These are phyloP conservation scores for Scrobipalpa atriplicella DNA, from an alignment of 2,888 invertebrate genomes.

Conservation along the genomic window DNA sequence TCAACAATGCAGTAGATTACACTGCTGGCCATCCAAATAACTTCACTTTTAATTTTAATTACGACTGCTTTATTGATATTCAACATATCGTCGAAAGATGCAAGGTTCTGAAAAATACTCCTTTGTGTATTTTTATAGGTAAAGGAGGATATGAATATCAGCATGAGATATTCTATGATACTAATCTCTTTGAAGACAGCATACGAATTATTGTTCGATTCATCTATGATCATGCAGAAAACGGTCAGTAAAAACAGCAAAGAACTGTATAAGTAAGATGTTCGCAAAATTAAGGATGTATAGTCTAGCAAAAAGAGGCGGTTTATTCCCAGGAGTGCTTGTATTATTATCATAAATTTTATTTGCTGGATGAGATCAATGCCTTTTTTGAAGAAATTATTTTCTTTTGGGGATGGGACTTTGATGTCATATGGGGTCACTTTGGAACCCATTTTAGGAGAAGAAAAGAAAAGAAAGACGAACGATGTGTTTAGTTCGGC, in stretches of 20 bases:
- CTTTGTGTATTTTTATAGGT: constrained; percentile 1
- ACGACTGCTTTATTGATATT: constrained; percentile 1
- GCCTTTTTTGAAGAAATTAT: constrained; percentile 39
- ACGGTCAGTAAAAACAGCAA: constrained; percentile 35
- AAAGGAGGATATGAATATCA: constrained; percentile 14
- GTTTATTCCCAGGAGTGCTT: constrained; percentile 49
- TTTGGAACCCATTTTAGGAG: constrained; percentile 43
- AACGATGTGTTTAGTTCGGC: not conserved
- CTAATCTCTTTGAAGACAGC: constrained; percentile 20
- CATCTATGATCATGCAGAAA: constrained; percentile 35
- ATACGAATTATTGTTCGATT: constrained; percentile 18
- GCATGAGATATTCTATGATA: constrained; percentile 18
- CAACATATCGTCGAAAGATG: constrained; percentile 22
- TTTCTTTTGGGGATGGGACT: constrained; percentile 35
- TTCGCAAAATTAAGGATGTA: constrained; percentile 37
- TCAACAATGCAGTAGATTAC: constrained; percentile 46
- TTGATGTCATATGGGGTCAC: constrained; percentile 42
- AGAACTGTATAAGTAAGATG: constrained; percentile 40
- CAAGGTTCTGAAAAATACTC: constrained; percentile 13
- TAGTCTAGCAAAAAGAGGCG: constrained; percentile 48
- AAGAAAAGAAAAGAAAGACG: not conserved
- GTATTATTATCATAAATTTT: constrained; percentile 42
- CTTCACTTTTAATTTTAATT: constrained; percentile 31
- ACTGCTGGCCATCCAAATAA: constrained; percentile 41
- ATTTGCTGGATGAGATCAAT: constrained; percentile 40